Conservation (phyloP, 64 coral and sea anemone species). For the Cladopsammia gracilis region DNA sequence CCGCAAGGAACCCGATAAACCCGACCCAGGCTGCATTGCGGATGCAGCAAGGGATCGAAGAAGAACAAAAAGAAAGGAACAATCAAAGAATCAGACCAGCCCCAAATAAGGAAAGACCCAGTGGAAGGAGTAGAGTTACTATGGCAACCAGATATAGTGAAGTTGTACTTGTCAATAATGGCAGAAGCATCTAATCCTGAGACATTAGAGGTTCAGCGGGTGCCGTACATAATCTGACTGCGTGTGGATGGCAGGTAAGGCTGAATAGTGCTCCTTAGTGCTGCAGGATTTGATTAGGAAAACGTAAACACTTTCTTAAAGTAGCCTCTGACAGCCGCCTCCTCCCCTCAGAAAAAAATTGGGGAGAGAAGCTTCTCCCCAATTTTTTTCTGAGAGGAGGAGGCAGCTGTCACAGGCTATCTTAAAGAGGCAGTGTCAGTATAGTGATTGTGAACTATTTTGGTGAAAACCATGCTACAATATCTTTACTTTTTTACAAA, state of each 20-base stretch:
- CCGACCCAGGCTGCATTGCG: constrained; percentile 89
- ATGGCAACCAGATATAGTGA: constrained; percentile 84
- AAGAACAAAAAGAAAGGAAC: constrained; percentile 75
- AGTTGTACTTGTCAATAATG: constrained; percentile 78
- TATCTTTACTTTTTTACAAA: too few species aligned
- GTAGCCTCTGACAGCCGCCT: too few species aligned
- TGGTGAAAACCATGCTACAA: too few species aligned
- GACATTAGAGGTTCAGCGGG: constrained; percentile 83
- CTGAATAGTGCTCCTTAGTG: not conserved
- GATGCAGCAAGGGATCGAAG: constrained; percentile 78
- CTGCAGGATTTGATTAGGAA: too few species aligned
- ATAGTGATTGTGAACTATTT: too few species aligned
- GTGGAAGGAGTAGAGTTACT: constrained; percentile 81
- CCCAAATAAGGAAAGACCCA: constrained; percentile 45
- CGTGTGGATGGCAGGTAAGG: constrained; percentile 96
- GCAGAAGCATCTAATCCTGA: constrained; percentile 81
- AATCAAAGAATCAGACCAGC: constrained; percentile 37
- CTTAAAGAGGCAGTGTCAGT: too few species aligned
- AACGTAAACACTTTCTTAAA: too few species aligned
- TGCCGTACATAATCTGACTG: constrained; percentile 87
- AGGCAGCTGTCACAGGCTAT: too few species aligned
- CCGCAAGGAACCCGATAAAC: constrained; percentile 71
- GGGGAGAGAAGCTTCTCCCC: too few species aligned
- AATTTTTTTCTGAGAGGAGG: too few species aligned
- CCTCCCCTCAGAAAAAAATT: too few species aligned